These are phyloP conservation scores for Chamaea fasciata DNA, from an alignment of 2,113 vertebrate genomes.

Conservation along the genomic window DNA sequence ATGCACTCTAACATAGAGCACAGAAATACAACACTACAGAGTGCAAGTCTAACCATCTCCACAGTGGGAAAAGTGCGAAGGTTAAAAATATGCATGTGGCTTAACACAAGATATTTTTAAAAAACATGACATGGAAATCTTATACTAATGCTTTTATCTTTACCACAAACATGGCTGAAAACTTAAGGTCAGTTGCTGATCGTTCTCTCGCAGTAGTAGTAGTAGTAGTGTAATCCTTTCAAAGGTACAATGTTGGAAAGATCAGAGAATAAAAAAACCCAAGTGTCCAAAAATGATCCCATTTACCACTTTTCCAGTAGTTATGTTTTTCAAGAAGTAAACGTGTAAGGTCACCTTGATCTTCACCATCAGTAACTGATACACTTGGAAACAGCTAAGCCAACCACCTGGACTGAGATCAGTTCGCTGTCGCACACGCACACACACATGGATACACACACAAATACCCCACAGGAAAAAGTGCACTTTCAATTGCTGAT, in stretches of 20 bases:
- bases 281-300: slow-evolving; percentile 39
- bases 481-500: slow-evolving; percentile 69
- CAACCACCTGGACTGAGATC: slow-evolving; percentile 27
- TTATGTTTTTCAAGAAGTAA: slow-evolving; percentile 13
- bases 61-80: slow-evolving; percentile 51
- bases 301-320: slow-evolving; percentile 40
- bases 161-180: neutral
- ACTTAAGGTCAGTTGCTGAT: slow-evolving; percentile 33
- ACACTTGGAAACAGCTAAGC: slow-evolving; percentile 18
- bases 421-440: neutral
- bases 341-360: neutral
- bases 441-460: neutral
- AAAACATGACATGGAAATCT: slow-evolving; percentile 11
- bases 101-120: slow-evolving; percentile 49
- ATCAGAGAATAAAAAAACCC: slow-evolving; percentile 5
- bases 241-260: slow-evolving; percentile 36
- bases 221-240: slow-evolving; percentile 15
- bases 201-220: neutral
- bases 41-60: slow-evolving; percentile 67
- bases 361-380: slow-evolving; percentile 10
- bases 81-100: neutral
- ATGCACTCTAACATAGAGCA: slow-evolving; percentile 99
- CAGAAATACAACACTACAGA: slow-evolving; percentile 72
- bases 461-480: slow-evolving; percentile 46
- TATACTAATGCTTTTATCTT: neutral